Evolutionary conservation across 2,797 vertebrate genomes (phyloP), one percentile per base, ranked within the genome.

Genomic region (Syngnathus rostellatus): DNA sequence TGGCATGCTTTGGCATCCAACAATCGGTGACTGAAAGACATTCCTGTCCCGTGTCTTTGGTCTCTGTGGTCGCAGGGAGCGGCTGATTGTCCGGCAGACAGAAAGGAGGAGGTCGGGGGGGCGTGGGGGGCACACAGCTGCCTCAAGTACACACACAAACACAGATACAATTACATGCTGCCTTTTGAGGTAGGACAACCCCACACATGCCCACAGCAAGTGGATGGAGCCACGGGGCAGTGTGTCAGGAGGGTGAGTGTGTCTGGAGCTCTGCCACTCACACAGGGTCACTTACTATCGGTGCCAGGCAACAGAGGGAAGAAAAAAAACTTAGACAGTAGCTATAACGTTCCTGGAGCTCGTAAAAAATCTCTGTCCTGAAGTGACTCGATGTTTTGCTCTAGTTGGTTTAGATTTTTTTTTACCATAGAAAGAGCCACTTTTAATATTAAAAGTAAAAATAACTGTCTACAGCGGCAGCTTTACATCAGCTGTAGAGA

Each of bases 41-140:
- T 92, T 92, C 89, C 87, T 91, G 80, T 68, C 68, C 72, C 23
- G 78, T 86, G 83, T 77, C 82, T 92, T 78, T 67, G 84, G 90
- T 92, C 87, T 89, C 89, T 90, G 83, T 88, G 88, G 89, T 86
- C 79, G 81, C 86, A 65, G 71, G 75, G 74, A 78, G 76, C 62
- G 46, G 75, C 71, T 67, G 80, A 82, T 85, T 85, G 83, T 83
- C 81, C 78, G 61, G 59, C 70, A 70, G 71, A 67, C 73, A 60
- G 70, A 77, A 76, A 72, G 72, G 72, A 80, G 79, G 76, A 84
- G 77, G 40, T 14, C 10, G 3, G 12, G 3, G 3, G 23, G 23
- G 23, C 23, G 23, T 9, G 43, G 43, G 43, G 43, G 76, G 72
- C 75, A 69, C 79, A 81, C 83, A 86, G 83, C 83, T 86, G 85